A percentile compares a stretch with the other conserved stretches of the same genome.
phyloP scores from a whole-genome alignment of 2,797 vertebrate species.

The Neosalanx taihuensis region DNA sequence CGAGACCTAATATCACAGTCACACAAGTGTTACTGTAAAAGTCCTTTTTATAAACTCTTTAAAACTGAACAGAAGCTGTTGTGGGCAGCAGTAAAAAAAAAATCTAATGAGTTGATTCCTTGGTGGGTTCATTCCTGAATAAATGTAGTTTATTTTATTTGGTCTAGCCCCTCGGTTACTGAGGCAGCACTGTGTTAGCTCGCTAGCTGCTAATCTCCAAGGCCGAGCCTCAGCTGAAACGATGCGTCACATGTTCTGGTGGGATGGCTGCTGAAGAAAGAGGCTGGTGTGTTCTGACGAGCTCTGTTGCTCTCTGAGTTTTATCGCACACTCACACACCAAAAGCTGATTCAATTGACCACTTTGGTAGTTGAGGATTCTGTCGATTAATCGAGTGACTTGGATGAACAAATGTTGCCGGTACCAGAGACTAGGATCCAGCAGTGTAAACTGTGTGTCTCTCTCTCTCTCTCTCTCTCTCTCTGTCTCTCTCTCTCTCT shows the following conservation, averaged over 20 bases:
- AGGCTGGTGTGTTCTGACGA: neutral
- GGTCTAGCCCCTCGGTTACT: neutral
- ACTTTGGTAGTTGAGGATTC: too few relatives aligned
- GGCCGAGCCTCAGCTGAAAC: neutral
- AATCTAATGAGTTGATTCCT: neutral
- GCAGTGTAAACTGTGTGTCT: too few relatives aligned
- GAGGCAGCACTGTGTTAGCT: conserved; percentile 4
- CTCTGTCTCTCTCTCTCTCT: neutral
- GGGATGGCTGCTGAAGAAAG: neutral
- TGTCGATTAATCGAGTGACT: too few relatives aligned
- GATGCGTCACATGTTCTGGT: neutral
- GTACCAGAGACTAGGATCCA: too few relatives aligned
- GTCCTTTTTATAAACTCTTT: too few relatives aligned
- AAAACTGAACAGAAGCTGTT: neutral
- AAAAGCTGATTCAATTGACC: neutral
- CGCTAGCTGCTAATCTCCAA: conserved; percentile 19
- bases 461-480: neutral
- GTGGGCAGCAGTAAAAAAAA: neutral
- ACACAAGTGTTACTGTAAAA: neutral
- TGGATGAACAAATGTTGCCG: too few relatives aligned
- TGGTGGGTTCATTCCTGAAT: conserved; percentile 4
- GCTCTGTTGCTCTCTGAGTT: neutral
- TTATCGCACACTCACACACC: neutral
- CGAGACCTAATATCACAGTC: neutral
- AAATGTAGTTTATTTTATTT: conserved; percentile 11